Evolutionary conservation across 2,113 vertebrate genomes (phyloP).

Genomic region (Leiothrix lutea): DNA sequence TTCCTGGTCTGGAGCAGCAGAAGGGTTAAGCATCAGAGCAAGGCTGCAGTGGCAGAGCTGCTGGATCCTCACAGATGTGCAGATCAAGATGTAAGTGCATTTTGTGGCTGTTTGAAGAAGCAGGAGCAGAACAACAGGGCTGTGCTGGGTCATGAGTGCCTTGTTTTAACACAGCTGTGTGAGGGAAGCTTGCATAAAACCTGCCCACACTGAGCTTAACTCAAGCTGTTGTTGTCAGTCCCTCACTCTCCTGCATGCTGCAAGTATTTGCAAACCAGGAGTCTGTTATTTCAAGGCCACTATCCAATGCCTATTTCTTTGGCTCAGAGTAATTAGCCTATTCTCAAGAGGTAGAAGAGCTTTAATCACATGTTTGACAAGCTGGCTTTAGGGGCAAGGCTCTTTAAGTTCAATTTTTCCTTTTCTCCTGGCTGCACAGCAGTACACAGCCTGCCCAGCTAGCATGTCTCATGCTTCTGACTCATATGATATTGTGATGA

Average conservation of each 20-base stretch:
- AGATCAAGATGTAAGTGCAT: not conserved
- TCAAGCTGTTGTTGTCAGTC: constrained; percentile 55
- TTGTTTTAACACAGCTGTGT: constrained; percentile 55
- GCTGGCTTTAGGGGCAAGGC: not conserved
- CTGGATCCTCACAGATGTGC: not conserved
- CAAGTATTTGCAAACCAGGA: constrained; percentile 23
- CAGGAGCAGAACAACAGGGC: constrained; percentile 11
- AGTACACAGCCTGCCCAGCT: constrained; percentile 3
- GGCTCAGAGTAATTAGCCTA: not conserved
- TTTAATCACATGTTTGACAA: constrained; percentile 36
- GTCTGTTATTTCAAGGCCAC: not conserved
- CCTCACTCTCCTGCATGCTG: constrained; percentile 7
- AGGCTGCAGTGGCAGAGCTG: not conserved
- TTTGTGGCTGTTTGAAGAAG: not conserved
- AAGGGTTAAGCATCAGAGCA: not conserved
- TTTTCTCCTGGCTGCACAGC: constrained; percentile 30
- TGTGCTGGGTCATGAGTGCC: constrained; percentile 25
- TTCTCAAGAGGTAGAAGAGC: constrained; percentile 1
- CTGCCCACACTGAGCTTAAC: constrained; percentile 50
- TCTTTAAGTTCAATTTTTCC: constrained; percentile 2
- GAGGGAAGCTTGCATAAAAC: constrained; percentile 69
- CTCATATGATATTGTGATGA: constrained; percentile 48
- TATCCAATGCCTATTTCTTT: not conserved
- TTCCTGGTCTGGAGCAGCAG: not conserved
- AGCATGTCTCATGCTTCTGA: constrained; percentile 42